Conservation (phyloP, 1,140 invertebrate species). For the Trachymyrmex cornetzi region DNA sequence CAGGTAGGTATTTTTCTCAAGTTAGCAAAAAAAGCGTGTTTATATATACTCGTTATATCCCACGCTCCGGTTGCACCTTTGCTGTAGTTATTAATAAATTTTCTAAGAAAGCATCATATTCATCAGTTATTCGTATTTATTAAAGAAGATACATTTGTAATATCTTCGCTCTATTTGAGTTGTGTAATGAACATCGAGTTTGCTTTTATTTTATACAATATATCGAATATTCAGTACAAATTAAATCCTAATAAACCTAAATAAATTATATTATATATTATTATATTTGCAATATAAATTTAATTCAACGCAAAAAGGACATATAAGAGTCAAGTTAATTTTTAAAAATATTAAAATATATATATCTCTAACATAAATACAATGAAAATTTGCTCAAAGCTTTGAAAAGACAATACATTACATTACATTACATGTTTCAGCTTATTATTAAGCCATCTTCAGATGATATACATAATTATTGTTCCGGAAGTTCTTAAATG, state of each 20-base stretch:
- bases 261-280: background rate
- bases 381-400: no score
- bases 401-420: no score
- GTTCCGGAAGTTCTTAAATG: no score
- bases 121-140: background rate
- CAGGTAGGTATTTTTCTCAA: background rate
- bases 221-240: background rate
- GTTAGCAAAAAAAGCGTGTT: background rate
- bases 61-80: background rate
- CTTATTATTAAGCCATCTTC: no score
- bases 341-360: no score
- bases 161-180: background rate
- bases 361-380: no score
- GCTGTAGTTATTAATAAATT: constrained; percentile 16
- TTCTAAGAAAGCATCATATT: background rate
- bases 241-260: background rate
- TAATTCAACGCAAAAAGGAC: no score
- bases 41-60: background rate
- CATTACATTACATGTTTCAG: no score
- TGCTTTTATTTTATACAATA: background rate
- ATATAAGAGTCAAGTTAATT: no score
- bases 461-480: no score
- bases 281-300: background rate
- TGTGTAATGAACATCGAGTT: background rate
- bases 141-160: background rate